Percentiles rank a stretch among this genome's conserved stretches.
Evolutionary conservation across 2,888 invertebrate species (phyloP).

Genomic region (Esperia sulphurella): DNA sequence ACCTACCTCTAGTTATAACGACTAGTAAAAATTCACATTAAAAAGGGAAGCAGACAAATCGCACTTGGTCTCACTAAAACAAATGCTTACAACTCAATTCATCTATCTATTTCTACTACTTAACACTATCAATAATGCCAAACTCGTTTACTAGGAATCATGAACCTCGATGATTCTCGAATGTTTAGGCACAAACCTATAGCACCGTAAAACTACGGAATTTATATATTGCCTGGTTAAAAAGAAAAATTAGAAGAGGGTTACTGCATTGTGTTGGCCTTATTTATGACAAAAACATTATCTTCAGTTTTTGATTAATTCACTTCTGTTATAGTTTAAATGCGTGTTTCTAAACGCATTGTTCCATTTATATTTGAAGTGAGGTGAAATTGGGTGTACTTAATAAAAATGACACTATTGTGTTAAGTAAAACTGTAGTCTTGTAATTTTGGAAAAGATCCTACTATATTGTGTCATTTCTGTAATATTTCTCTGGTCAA

Average conservation of each 20-base stretch:
- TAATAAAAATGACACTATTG: too few relatives aligned
- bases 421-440: too few relatives aligned
- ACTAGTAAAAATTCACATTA: conserved; percentile 30
- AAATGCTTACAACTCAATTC: neutral
- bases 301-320: too few relatives aligned
- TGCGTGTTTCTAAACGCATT: too few relatives aligned
- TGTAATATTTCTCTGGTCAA: neutral
- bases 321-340: too few relatives aligned
- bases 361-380: too few relatives aligned
- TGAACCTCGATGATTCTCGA: conserved; percentile 3
- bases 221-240: neutral
- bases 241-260: neutral
- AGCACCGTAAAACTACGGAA: conserved; percentile 44
- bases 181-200: conserved; percentile 40
- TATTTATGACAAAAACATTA: too few relatives aligned
- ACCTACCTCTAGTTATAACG: conserved; percentile 19
- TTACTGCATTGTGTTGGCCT: too few relatives aligned
- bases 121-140: neutral
- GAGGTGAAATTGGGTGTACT: too few relatives aligned
- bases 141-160: neutral
- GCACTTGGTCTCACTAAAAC: conserved; percentile 23
- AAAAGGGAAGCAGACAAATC: conserved; percentile 19
- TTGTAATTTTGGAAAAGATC: too few relatives aligned
- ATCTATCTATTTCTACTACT: neutral
- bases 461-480: too few relatives aligned